These are phyloP conservation scores for Neosilurus mollespiculum DNA, from an alignment of 2,797 vertebrate genomes.

Conservation along the genomic window DNA sequence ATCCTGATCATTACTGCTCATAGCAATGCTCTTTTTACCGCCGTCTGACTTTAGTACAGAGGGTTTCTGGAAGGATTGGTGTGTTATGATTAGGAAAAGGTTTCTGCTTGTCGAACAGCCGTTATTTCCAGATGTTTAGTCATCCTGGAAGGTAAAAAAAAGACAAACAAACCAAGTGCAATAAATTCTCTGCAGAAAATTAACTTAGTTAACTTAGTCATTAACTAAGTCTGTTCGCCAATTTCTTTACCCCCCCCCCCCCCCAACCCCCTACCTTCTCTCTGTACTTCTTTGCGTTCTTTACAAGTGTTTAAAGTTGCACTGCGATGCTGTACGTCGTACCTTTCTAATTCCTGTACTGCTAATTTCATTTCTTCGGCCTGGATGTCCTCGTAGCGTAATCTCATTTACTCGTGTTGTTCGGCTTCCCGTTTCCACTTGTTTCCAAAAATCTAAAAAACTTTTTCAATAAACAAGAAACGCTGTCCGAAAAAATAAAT, in stretches of 20 bases:
- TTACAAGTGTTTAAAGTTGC: not conserved
- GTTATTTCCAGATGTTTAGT: not conserved
- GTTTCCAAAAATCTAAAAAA: not conserved
- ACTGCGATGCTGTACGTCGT: not conserved
- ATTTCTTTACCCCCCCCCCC: not conserved
- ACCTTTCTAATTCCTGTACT: not conserved
- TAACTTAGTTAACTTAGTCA: too few relatives aligned
- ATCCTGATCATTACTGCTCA: not conserved
- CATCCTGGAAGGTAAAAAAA: not conserved
- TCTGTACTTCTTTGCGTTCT: not conserved
- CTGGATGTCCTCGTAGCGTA: not conserved
- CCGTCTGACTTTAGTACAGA: not conserved
- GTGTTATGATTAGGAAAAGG: not conserved
- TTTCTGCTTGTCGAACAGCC: not conserved
- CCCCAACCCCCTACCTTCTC: too few relatives aligned
- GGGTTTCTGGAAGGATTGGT: not conserved
- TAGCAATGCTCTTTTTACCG: not conserved
- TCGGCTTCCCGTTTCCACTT: not conserved
- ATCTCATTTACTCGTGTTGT: not conserved
- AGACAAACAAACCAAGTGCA: not conserved
- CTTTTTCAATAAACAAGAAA: not conserved
- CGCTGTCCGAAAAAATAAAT: not conserved
- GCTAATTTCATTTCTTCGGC: not conserved
- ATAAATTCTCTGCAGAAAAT: not conserved
- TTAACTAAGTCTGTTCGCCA: not conserved